Evolutionary conservation across 2,888 invertebrate species (phyloP).

Genomic region (Temnothorax unifasciatus): DNA sequence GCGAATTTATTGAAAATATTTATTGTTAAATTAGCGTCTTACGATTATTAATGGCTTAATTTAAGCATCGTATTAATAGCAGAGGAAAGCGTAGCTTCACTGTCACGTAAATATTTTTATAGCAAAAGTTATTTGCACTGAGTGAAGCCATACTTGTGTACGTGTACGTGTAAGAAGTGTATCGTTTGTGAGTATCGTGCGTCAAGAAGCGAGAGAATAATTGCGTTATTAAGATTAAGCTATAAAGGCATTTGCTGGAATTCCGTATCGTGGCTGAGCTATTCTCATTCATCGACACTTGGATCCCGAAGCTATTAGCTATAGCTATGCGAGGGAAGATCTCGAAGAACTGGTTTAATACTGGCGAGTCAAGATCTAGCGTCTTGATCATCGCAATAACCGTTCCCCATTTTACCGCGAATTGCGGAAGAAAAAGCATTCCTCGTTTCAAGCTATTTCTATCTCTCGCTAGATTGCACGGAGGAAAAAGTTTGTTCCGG

Average conservation of each 20-base stretch:
- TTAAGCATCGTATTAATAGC: slow-evolving; percentile 29
- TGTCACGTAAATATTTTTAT: not conserved
- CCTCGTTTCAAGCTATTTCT: slow-evolving; percentile 34
- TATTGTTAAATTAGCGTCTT: slow-evolving; percentile 8
- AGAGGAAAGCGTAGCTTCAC: slow-evolving; percentile 25
- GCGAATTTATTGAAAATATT: slow-evolving; percentile 5
- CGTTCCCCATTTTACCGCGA: not conserved
- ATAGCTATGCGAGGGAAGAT: slow-evolving; percentile 19
- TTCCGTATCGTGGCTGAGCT: slow-evolving; percentile 31
- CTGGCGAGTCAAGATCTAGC: slow-evolving; percentile 6
- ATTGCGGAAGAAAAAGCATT: slow-evolving; percentile 57
- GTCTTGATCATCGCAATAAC: slow-evolving; percentile 25
- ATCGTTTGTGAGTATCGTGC: slow-evolving; percentile 52
- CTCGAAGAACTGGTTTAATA: slow-evolving; percentile 27
- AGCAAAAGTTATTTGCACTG: not conserved
- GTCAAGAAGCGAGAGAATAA: slow-evolving; percentile 74
- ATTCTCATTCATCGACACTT: slow-evolving; percentile 14
- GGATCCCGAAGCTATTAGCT: slow-evolving; percentile 28
- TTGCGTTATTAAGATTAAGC: slow-evolving; percentile 68
- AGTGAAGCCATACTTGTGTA: slow-evolving; percentile 37
- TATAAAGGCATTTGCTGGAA: slow-evolving; percentile 38
- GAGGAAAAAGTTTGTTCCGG: slow-evolving; percentile 49
- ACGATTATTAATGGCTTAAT: slow-evolving; percentile 8
- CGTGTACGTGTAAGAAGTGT: slow-evolving; percentile 25
- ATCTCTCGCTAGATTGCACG: slow-evolving; percentile 45